Conservation (phyloP, 2,888 invertebrate species). For the Dione vanillae region DNA sequence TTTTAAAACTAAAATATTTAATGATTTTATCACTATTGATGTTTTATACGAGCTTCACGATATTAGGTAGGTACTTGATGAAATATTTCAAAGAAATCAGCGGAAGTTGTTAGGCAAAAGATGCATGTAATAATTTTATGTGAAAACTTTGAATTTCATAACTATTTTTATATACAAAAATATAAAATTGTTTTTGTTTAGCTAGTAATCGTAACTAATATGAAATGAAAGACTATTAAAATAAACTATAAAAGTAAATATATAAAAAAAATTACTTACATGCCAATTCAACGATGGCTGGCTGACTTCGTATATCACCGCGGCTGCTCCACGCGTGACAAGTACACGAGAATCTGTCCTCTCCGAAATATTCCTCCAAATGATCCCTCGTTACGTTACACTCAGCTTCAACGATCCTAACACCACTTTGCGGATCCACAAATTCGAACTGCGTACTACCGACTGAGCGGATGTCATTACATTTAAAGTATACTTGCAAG, state of each 20-base stretch:
- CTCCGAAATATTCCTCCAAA: slow-evolving; percentile 96
- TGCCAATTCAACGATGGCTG: slow-evolving; percentile 94
- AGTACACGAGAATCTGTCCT: slow-evolving; percentile 95
- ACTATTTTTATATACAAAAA: neutral
- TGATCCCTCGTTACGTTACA: slow-evolving; percentile 94
- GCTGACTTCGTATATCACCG: slow-evolving; percentile 93
- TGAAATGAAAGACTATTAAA: neutral
- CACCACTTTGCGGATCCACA: slow-evolving; percentile 95
- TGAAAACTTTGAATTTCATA: neutral
- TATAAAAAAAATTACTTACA: slow-evolving; percentile 88
- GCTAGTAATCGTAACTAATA: neutral
- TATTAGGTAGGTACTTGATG: neutral
- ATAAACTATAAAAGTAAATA: neutral
- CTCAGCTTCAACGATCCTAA: slow-evolving; percentile 93
- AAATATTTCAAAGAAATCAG: slow-evolving; percentile 15
- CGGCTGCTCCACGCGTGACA: slow-evolving; percentile 96
- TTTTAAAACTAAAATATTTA: slow-evolving; percentile 52
- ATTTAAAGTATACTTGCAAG: slow-evolving; percentile 94
- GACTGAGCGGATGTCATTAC: slow-evolving; percentile 91
- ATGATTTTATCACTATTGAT: slow-evolving; percentile 51
- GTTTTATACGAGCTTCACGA: slow-evolving; percentile 4
- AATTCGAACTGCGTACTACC: slow-evolving; percentile 90
- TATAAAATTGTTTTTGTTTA: neutral
- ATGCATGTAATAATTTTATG: neutral
- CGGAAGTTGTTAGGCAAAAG: slow-evolving; percentile 17